Evolutionary conservation across 1,140 invertebrate species (phyloP).

Genomic region (Mactra quadrangularis): DNA sequence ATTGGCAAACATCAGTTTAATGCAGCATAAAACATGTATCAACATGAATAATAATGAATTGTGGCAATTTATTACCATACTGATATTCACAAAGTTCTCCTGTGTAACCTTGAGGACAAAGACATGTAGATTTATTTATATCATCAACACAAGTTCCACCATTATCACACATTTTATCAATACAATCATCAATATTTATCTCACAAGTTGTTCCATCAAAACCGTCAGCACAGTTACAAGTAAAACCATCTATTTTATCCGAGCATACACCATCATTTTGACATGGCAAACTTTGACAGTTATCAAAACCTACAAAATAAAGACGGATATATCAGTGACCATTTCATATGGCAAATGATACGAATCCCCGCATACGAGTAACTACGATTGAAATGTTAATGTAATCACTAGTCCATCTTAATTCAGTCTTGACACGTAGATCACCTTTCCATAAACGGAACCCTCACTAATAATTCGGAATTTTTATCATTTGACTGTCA

Average conservation of each 20-base stretch:
- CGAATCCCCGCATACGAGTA: too few relatives aligned
- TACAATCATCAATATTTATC: conserved; percentile 4
- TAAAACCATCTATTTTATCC: background rate
- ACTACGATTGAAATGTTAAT: too few relatives aligned
- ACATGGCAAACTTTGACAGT: conserved; percentile 7
- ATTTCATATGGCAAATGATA: too few relatives aligned
- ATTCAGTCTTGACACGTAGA: too few relatives aligned
- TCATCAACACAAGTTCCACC: conserved; percentile 11
- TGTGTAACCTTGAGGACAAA: background rate
- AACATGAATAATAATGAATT: too few relatives aligned
- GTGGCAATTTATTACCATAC: background rate
- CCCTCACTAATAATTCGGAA: too few relatives aligned
- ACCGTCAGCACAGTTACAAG: background rate
- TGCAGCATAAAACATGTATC: too few relatives aligned
- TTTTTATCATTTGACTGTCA: too few relatives aligned
- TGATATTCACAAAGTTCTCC: background rate
- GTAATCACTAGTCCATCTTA: too few relatives aligned
- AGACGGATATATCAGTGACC: too few relatives aligned
- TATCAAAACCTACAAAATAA: background rate
- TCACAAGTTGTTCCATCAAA: background rate
- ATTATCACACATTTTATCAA: background rate
- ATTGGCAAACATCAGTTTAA: too few relatives aligned
- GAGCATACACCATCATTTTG: background rate
- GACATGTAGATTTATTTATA: background rate
- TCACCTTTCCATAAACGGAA: too few relatives aligned